Evolutionary conservation across 1,140 invertebrate species (phyloP).

Genomic region (Pemphigus obesinymphae): DNA sequence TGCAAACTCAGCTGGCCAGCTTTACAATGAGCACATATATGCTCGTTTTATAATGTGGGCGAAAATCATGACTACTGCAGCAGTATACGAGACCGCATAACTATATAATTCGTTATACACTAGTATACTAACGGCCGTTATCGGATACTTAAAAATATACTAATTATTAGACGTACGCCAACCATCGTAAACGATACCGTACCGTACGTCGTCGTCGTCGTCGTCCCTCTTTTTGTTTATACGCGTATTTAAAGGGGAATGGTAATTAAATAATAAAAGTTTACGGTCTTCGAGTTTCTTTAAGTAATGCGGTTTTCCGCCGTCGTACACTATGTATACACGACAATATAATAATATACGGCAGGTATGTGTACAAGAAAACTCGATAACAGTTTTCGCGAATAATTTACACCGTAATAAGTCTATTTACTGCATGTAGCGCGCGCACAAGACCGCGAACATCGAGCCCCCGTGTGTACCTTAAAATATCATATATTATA

Average conservation of each 20-base stretch:
- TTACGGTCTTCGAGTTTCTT: slow-evolving; percentile 13
- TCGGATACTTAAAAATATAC: too few relatives aligned
- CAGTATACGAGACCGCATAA: too few relatives aligned
- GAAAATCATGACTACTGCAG: too few relatives aligned
- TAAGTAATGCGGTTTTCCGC: background rate
- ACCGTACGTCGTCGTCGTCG: background rate
- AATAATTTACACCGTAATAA: background rate
- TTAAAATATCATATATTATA: too few relatives aligned
- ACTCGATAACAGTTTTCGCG: slow-evolving; percentile 2
- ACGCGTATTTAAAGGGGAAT: background rate
- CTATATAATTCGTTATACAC: too few relatives aligned
- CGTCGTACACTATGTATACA: too few relatives aligned
- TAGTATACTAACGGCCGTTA: too few relatives aligned
- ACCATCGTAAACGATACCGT: too few relatives aligned
- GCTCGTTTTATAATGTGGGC: too few relatives aligned
- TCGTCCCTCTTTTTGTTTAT: background rate
- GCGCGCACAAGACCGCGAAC: background rate
- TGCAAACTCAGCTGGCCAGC: too few relatives aligned
- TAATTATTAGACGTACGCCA: too few relatives aligned
- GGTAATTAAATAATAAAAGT: slow-evolving; percentile 18
- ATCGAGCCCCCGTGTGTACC: background rate
- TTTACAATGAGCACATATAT: too few relatives aligned
- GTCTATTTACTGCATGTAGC: background rate
- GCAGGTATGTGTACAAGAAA: background rate
- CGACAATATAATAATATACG: background rate